These are phyloP conservation scores for Mythimna albipuncta DNA, from an alignment of 2,888 invertebrate species.

Conservation along the genomic window DNA sequence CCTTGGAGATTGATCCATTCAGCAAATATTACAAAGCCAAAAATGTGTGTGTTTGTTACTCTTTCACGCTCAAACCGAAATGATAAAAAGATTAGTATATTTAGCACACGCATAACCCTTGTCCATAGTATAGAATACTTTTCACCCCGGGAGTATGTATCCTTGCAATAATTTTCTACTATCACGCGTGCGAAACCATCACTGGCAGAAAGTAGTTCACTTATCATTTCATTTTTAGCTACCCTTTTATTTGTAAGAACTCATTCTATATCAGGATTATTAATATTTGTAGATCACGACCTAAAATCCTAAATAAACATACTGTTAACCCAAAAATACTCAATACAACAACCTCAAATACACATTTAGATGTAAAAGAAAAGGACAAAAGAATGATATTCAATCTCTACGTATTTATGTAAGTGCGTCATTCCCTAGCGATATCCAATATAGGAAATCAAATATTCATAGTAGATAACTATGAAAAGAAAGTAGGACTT, in stretches of 20 bases:
- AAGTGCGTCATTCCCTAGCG: constrained; percentile 14
- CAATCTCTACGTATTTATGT: constrained; percentile 15
- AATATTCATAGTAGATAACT: constrained; percentile 22
- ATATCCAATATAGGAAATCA: constrained; percentile 5
- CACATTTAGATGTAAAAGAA: constrained; percentile 1
- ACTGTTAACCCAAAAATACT: constrained; percentile 2
- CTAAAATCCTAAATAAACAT: constrained; percentile 5
- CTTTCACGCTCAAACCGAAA: no score
- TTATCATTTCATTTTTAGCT: no score
- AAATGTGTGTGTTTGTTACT: no score
- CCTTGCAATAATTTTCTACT: not conserved
- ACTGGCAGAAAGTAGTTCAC: not conserved
- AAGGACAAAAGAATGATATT: constrained; percentile 38
- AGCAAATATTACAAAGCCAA: no score
- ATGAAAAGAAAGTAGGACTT: constrained; percentile 27
- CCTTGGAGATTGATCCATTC: no score
- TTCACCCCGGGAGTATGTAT: no score
- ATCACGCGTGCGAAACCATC: not conserved
- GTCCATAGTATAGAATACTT: no score
- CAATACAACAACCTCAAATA: not conserved
- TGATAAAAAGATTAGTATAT: no score
- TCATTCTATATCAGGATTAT: no score
- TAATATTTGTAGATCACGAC: not conserved
- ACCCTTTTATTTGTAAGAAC: no score
- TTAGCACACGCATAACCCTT: no score